Base-by-base conservation (phyloP, 2,888 invertebrate species). In the Volucella inflata region DNA sequence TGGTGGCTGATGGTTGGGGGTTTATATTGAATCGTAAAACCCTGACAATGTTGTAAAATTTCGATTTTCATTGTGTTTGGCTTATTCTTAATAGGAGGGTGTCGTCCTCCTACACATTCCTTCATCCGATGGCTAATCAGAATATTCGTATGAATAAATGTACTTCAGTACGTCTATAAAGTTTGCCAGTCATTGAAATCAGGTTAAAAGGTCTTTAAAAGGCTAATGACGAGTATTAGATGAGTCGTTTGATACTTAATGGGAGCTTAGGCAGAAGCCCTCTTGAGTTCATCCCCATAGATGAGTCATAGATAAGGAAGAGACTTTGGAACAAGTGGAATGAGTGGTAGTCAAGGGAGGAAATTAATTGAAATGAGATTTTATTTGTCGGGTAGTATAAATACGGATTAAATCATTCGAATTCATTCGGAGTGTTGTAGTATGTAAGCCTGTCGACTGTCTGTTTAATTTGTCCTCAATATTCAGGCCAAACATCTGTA, bases 191-290 rank as follows among this genome's bases (percentile, higher is more conserved):
- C 4, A 11, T 16, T 59, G 50, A 21, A 50, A 50, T 57, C 42
- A 67, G 53, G 48, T 46, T 48, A 50, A 0, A 46, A 44, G 40
- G 38, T 51, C 59, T 67, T 60, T 80, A 67, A 75, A 57, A 36
- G 62, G 55, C 62, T 80, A 75, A 80, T 75, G 80, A 62, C 67
- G 65, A 57, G 17, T 51, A 67, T 79, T 79, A 72, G 64, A 65
- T 65, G 79, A 57, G 72, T 30, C 64, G 71, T 78, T 72, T 71
- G 55, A 65, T 78, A 68, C 30, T 17, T 48, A 57, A 57, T 57
- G 44, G 55, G n/a, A 16, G 36, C 10, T 38, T 70, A 38, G 17
- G 38, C 57, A 16, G 30, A 38, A 57, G 55, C 21, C 36, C 14
- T 57, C 50, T 14, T 12, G 38, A 40, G 17, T 57, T 38, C 9